phyloP scores from a whole-genome alignment of 2,797 vertebrate genomes.

The Myiotriccus ornatus region DNA sequence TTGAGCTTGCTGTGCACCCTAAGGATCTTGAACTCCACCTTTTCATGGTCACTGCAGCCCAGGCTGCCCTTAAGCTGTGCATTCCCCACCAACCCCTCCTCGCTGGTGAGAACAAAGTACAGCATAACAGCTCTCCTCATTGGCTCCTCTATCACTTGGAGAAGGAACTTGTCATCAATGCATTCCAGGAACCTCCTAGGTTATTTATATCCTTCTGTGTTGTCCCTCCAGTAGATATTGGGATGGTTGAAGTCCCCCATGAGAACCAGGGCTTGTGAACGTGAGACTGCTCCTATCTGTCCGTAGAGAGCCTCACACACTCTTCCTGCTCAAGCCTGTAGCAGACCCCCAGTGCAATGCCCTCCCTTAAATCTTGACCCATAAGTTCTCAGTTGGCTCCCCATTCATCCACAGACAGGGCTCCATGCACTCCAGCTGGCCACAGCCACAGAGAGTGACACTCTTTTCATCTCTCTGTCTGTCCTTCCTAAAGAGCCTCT shows the following conservation, averaged over 20 bases:
- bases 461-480: neutral
- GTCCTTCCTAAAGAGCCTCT: neutral
- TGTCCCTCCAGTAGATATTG: neutral
- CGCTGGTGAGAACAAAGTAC: neutral
- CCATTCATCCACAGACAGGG: neutral
- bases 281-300: no score
- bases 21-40: neutral
- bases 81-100: neutral
- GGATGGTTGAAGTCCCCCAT: neutral
- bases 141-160: neutral
- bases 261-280: neutral
- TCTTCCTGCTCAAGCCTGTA: neutral
- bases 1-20: neutral
- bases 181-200: neutral
- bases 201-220: neutral
- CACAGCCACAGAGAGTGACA: no score
- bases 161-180: neutral
- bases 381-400: neutral
- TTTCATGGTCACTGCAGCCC: neutral
- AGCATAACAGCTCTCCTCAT: neutral
- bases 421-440: neutral
- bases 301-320: neutral
- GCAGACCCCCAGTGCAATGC: neutral
- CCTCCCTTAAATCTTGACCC: neutral
- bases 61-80: neutral